Evolutionary conservation across 92 coral and sea anemone genomes (phyloP).

Genomic region (Porites rus): DNA sequence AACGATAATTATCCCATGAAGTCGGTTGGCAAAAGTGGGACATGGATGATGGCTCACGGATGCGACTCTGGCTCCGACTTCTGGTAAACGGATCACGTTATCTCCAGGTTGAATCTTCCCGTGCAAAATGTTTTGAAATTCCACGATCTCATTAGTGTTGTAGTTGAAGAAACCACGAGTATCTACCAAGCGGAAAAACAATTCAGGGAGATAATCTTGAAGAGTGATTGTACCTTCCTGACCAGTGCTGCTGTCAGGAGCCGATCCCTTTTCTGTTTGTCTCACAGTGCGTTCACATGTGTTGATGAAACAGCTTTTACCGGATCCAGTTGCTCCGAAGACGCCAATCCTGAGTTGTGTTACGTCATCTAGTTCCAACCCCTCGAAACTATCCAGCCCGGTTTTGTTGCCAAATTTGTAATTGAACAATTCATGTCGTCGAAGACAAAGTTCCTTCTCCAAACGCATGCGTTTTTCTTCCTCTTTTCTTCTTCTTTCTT

Average conservation of each 20-base stretch:
- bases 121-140: slow-evolving; percentile 58
- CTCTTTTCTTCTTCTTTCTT: slow-evolving; percentile 31
- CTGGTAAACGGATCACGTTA: slow-evolving; percentile 17
- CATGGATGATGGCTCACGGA: not conserved
- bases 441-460: slow-evolving; percentile 45
- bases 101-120: slow-evolving; percentile 66
- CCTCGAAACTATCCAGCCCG: slow-evolving; percentile 63
- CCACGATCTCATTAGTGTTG: slow-evolving; percentile 47
- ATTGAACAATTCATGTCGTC: slow-evolving; percentile 48
- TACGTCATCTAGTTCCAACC: slow-evolving; percentile 62
- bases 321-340: slow-evolving; percentile 78
- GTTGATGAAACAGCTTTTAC: slow-evolving; percentile 76
- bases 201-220: slow-evolving; percentile 63
- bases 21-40: slow-evolving; percentile 39
- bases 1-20: slow-evolving; percentile 68
- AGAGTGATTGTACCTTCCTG: slow-evolving; percentile 65
- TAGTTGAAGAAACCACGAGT: slow-evolving; percentile 70
- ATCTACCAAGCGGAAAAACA: slow-evolving; percentile 74
- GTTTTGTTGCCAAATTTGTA: slow-evolving; percentile 71
- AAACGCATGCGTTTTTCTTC: slow-evolving; percentile 22
- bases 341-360: slow-evolving; percentile 70
- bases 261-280: slow-evolving; percentile 55
- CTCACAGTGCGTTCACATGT: slow-evolving; percentile 67
- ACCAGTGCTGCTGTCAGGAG: slow-evolving; percentile 48
- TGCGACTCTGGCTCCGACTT: not conserved